A percentile compares a stretch with the other conserved stretches of the same genome.
These are phyloP conservation scores for Dufourea novaeangliae DNA, from an alignment of 1,140 invertebrate genomes.

Conservation along the genomic window DNA sequence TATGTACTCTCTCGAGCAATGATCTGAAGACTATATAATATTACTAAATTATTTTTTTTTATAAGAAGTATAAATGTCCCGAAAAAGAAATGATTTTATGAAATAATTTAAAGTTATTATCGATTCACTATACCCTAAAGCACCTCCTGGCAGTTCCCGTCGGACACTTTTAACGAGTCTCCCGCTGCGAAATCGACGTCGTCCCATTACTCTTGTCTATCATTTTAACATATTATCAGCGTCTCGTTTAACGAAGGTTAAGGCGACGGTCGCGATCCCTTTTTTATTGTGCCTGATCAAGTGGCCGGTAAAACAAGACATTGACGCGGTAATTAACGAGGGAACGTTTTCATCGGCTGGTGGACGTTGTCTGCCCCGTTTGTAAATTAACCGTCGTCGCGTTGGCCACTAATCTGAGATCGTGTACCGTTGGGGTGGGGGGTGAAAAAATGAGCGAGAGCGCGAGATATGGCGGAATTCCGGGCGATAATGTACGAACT, in stretches of 20 bases:
- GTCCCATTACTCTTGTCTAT: not conserved
- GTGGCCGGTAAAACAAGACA: not conserved
- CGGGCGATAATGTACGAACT: slow-evolving; percentile 14
- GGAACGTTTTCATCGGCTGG: slow-evolving; percentile 26
- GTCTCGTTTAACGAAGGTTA: not conserved
- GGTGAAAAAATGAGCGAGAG: slow-evolving; percentile 17
- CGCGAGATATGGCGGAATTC: slow-evolving; percentile 42
- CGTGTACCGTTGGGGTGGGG: not conserved
- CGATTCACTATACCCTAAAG: not conserved
- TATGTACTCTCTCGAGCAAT: no score
- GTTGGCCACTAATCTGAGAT: slow-evolving; percentile 1
- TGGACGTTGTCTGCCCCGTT: not conserved
- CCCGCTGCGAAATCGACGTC: not conserved
- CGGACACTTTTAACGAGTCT: slow-evolving; percentile 1
- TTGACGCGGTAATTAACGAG: slow-evolving; percentile 18
- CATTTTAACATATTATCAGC: not conserved
- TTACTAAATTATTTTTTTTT: no score
- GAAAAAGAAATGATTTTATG: not conserved
- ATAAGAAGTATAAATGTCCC: no score
- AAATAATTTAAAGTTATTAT: not conserved
- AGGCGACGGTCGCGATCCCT: not conserved
- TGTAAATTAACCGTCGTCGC: slow-evolving; percentile 18
- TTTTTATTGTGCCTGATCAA: not conserved
- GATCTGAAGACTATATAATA: no score
- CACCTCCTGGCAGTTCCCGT: slow-evolving; percentile 15